Percentiles rank a stretch among this genome's conserved stretches.
phyloP scores from a whole-genome alignment of 2,888 invertebrate species.

The Caenorhabditis sp. region DNA sequence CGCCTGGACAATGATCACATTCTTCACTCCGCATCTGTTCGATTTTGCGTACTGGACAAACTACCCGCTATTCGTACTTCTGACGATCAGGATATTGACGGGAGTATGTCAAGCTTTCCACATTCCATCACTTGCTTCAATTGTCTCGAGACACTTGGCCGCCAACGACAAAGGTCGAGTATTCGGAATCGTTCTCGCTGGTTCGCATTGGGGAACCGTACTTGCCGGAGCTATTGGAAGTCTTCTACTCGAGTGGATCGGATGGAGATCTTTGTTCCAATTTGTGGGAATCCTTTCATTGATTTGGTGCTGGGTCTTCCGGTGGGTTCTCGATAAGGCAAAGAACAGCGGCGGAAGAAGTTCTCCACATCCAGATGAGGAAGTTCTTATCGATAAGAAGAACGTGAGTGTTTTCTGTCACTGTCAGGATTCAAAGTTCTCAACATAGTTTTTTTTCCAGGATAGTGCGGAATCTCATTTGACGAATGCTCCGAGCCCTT shows the following conservation, averaged over 20 bases:
- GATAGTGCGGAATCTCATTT: slow-evolving; percentile 51
- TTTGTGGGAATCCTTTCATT: slow-evolving; percentile 84
- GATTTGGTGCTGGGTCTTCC: slow-evolving; percentile 68
- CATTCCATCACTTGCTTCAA: slow-evolving; percentile 88
- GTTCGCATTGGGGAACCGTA: slow-evolving; percentile 85
- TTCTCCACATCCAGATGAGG: slow-evolving; percentile 62
- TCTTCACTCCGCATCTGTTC: slow-evolving; percentile 81
- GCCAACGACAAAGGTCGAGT: slow-evolving; percentile 87
- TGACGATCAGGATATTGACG: slow-evolving; percentile 86
- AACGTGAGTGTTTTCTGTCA: slow-evolving; percentile 20
- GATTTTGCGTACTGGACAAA: slow-evolving; percentile 85
- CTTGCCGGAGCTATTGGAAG: slow-evolving; percentile 88
- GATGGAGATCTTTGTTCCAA: slow-evolving; percentile 88
- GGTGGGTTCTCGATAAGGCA: slow-evolving; percentile 46
- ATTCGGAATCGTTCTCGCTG: slow-evolving; percentile 87
- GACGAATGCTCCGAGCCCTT: slow-evolving; percentile 63
- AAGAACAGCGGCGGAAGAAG: slow-evolving; percentile 36
- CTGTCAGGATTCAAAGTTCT: no score
- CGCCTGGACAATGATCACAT: slow-evolving; percentile 82
- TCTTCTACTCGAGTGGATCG: slow-evolving; percentile 87
- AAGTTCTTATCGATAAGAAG: slow-evolving; percentile 60
- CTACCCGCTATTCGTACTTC: slow-evolving; percentile 85
- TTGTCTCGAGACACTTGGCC: slow-evolving; percentile 87
- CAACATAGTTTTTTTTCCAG: slow-evolving; percentile 42
- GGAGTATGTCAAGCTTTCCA: slow-evolving; percentile 88